Evolutionary conservation across 2,113 vertebrate genomes (phyloP).

Genomic region (Gallinago paraguaiae): DNA sequence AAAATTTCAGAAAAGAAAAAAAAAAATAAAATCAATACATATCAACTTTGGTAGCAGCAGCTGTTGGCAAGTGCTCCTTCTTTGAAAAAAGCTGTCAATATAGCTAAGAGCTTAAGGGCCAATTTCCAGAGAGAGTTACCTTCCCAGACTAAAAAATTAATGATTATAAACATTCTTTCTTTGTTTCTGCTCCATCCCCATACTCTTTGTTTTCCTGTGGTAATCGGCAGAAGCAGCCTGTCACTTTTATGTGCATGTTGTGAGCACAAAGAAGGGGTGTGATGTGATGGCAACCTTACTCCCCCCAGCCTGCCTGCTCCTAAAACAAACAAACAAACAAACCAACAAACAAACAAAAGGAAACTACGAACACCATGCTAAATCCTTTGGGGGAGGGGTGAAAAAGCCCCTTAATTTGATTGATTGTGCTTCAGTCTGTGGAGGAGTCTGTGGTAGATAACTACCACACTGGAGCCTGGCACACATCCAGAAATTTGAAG

Average conservation of each 20-base stretch:
- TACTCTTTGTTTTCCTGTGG: not conserved
- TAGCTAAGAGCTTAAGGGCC: slow-evolving; percentile 13
- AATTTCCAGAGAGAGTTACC: slow-evolving; percentile 24
- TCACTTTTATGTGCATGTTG: not conserved
- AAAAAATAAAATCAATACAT: slow-evolving; percentile 36
- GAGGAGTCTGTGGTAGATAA: not conserved
- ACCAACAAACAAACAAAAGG: not conserved
- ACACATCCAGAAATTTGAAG: not conserved
- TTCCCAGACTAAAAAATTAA: slow-evolving; percentile 40
- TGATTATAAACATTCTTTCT: slow-evolving; percentile 9
- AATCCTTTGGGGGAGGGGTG: not conserved
- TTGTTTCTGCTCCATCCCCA: not conserved
- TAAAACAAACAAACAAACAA: not conserved
- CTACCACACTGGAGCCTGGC: not conserved
- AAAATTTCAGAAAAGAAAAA: slow-evolving; percentile 30
- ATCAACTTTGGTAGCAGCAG: slow-evolving; percentile 41
- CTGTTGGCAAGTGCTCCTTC: slow-evolving; percentile 5
- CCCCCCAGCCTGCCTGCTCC: not conserved
- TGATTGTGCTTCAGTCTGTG: not conserved
- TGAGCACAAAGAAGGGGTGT: not conserved
- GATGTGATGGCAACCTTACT: not conserved
- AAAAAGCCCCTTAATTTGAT: not conserved
- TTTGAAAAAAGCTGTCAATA: slow-evolving; percentile 68
- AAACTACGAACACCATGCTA: not conserved
- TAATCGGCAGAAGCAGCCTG: not conserved